Base-by-base conservation (phyloP, 2,113 vertebrate genomes). In the Dasyprocta punctata region DNA sequence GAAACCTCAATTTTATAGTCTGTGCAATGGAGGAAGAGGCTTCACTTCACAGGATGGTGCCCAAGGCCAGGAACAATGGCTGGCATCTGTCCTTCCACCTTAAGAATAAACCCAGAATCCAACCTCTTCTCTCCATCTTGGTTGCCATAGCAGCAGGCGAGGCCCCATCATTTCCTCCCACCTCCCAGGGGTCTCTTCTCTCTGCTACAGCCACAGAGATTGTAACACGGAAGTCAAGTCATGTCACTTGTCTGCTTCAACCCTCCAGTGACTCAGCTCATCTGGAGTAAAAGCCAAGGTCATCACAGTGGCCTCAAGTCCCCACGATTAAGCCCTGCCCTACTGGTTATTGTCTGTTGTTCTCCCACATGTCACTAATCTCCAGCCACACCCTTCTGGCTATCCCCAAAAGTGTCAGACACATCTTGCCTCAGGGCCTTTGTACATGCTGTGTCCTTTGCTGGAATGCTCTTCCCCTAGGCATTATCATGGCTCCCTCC, bases 351-450 rank as follows among this genome's bases (percentile, higher is more conserved):
- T 47, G 71, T 92, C 69, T 86, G 33, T 22, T 56, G 0, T 84
- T 85, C n/a, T 75, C 28, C 28, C 33, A 22, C 44, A 30, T 75
- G 9, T 58, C 49, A 75, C 44, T 56, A 86, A 33, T n/a, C 60
- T 93, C 83, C 49, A 69, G 49, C 44, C 8, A 49, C 13, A 12
- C 47, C 36, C 5, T 94, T 38, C 49, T 41, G 33, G 26, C 19
- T 71, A 7, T n/a, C 52, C 54, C 44, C 28, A 26, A 14, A 44
- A 10, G 7, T 54, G 7, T 30, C 85, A 30, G 67, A 41, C 20
- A 24, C 6, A 30, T 82, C 41, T 75, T 87, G 47, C 96, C 96
- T 38, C 94, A 86, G 92, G 84, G 93, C 61, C 41, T 96, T 96
- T 86, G 88, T 36, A 47, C 1, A 30, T 3, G 20, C 63, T 10